phyloP scores from a whole-genome alignment of 2,797 vertebrate species.

The Benthosema pterotum region DNA sequence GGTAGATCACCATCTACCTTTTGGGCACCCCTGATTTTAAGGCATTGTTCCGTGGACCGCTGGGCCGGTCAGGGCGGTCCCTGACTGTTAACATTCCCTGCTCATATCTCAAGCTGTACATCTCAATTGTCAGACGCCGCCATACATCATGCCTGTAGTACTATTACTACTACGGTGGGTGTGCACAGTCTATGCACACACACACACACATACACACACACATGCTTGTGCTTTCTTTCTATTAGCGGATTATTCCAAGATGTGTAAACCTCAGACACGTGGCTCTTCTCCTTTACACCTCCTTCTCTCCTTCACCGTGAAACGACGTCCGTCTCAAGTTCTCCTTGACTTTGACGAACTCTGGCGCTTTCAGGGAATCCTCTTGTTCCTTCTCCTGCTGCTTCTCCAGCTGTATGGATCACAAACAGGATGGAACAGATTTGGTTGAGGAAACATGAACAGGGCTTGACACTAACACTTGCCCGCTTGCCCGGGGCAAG shows the following conservation, averaged over 20 bases:
- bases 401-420: constrained; percentile 81
- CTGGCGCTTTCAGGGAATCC: constrained; percentile 83
- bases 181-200: constrained; percentile 25
- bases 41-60: constrained; percentile 12
- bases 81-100: constrained; percentile 36
- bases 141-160: background rate
- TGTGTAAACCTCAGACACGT: constrained; percentile 1
- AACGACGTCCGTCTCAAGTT: constrained; percentile 89
- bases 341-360: constrained; percentile 95
- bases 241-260: background rate
- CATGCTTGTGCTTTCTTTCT: background rate
- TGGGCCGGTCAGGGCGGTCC: constrained; percentile 13
- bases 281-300: constrained; percentile 77
- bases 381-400: constrained; percentile 78
- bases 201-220: too few relatives aligned
- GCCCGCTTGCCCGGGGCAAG: too few relatives aligned
- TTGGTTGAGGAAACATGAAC: background rate
- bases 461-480: too few relatives aligned
- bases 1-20: too few relatives aligned
- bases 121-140: constrained; percentile 21
- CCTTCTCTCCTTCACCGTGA: constrained; percentile 78
- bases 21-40: too few relatives aligned
- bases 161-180: too few relatives aligned
- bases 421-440: constrained; percentile 9
- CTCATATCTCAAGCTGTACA: constrained; percentile 41